Evolutionary conservation across 2,113 vertebrate species (phyloP).

Genomic region (Tympanuchus pallidicinctus): DNA sequence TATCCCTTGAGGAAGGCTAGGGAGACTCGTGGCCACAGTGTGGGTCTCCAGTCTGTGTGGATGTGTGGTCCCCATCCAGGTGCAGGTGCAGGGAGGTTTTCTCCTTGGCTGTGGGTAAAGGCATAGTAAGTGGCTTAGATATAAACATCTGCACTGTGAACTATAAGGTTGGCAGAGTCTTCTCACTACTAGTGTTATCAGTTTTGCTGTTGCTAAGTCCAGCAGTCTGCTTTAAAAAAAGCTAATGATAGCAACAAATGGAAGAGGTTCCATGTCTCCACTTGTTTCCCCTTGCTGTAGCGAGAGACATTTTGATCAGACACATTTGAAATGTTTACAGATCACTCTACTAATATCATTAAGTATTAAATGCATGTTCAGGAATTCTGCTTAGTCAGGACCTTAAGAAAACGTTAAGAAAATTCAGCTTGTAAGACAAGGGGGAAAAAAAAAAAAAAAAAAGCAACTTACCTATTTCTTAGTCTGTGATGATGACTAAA

Average conservation of each 20-base stretch:
- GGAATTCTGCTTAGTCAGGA: background rate
- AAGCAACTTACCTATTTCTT: background rate
- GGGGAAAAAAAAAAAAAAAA: background rate
- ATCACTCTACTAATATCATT: background rate
- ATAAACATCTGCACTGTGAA: background rate
- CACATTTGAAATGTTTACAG: background rate
- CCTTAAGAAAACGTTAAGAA: background rate
- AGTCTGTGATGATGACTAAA: background rate
- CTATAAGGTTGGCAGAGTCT: background rate
- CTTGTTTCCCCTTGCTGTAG: background rate
- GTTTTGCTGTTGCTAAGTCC: background rate
- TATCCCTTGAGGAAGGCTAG: background rate
- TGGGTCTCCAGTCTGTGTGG: background rate
- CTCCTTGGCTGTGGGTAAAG: background rate
- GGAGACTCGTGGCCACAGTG: accelerated
- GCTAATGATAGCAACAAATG: background rate
- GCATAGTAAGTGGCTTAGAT: background rate
- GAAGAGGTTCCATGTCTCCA: accelerated
- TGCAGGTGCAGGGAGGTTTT: accelerated
- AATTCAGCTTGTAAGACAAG: background rate
- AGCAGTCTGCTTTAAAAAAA: background rate
- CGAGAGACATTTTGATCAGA: background rate
- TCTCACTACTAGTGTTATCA: background rate
- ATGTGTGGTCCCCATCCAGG: background rate
- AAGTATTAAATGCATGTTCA: background rate